Percentiles rank a stretch among this genome's conserved stretches.
Conservation (phyloP, 2,888 invertebrate species). For the Cantharis rustica region DNA sequence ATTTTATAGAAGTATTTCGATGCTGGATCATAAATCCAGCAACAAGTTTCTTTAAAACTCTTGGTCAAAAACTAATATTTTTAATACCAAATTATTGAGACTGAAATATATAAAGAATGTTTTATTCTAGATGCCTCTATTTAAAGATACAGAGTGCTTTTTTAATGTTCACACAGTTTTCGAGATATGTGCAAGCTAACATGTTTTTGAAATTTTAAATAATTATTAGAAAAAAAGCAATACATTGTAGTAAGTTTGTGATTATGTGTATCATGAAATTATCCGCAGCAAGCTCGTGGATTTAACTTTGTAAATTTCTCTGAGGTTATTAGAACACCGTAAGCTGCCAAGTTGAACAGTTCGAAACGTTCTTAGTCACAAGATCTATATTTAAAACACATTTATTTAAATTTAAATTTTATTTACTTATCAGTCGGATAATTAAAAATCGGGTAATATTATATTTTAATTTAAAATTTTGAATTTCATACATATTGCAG, state of each 20-base stretch:
- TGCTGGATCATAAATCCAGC: too few relatives aligned
- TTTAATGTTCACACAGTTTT: not conserved
- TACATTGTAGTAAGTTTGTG: not conserved
- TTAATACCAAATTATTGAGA: too few relatives aligned
- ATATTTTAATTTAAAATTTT: not conserved
- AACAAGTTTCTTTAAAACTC: too few relatives aligned
- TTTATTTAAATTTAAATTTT: constrained; percentile 27
- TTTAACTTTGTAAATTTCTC: constrained; percentile 25
- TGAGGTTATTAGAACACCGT: constrained; percentile 32
- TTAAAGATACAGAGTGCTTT: too few relatives aligned
- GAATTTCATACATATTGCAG: not conserved
- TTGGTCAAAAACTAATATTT: too few relatives aligned
- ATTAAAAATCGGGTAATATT: not conserved
- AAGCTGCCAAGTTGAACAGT: constrained; percentile 29
- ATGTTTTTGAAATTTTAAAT: not conserved
- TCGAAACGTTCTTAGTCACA: constrained; percentile 30
- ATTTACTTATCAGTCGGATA: not conserved
- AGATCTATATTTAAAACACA: constrained; percentile 29
- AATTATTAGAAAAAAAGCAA: not conserved
- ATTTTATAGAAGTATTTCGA: not conserved
- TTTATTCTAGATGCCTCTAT: too few relatives aligned
- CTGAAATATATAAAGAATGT: too few relatives aligned
- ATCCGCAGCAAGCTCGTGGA: not conserved
- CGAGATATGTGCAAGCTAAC: not conserved
- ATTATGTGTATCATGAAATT: not conserved